Percentiles rank a stretch among this genome's conserved stretches.
These are phyloP conservation scores for Fratercula arctica DNA, from an alignment of 2,797 vertebrate genomes.

Conservation along the genomic window DNA sequence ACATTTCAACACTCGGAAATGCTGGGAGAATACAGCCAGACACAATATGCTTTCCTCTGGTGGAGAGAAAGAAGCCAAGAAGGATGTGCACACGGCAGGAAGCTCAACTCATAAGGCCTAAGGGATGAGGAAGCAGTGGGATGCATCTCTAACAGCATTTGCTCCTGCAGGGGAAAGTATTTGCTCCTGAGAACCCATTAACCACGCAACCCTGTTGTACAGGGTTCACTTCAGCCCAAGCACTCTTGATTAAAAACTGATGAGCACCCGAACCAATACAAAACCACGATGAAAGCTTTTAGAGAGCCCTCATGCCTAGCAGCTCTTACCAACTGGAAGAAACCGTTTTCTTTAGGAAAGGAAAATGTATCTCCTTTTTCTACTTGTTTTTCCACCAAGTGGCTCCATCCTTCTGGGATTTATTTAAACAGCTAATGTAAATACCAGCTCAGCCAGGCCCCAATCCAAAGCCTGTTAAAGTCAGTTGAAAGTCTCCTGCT, in stretches of 20 bases:
- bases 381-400: not conserved
- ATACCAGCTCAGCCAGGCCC: not conserved
- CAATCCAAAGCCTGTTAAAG: not conserved
- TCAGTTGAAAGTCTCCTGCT: not conserved
- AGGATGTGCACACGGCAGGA: not conserved
- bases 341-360: not conserved
- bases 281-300: not conserved
- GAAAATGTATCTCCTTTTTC: not conserved
- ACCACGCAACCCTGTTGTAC: not conserved
- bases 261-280: not conserved
- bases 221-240: not conserved
- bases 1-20: not conserved
- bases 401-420: not conserved
- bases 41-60: not conserved
- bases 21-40: not conserved
- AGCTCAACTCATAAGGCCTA: not conserved
- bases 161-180: not conserved
- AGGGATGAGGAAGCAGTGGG: not conserved
- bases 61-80: not conserved
- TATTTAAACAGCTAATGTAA: not conserved
- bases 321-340: not conserved
- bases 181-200: not conserved
- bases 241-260: not conserved
- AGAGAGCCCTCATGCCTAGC: not conserved
- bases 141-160: not conserved